A percentile compares a stretch with the other conserved stretches of the same genome.
Evolutionary conservation across 2,113 vertebrate species (phyloP).

Genomic region (Polyodon spathula): DNA sequence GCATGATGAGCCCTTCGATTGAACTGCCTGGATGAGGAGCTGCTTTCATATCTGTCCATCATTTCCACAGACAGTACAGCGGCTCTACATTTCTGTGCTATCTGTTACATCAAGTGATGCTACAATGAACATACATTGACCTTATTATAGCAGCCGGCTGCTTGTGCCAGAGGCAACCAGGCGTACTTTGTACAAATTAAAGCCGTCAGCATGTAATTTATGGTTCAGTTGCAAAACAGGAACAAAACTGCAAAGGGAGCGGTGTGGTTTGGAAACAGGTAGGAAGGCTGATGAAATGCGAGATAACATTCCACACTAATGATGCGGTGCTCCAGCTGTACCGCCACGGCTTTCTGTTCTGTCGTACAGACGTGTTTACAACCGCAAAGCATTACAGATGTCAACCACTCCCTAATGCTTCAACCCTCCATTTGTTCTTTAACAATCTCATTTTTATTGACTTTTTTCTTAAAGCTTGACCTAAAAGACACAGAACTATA

Average conservation of each 20-base stretch:
- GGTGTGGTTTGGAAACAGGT: slow-evolving; percentile 31
- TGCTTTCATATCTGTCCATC: slow-evolving; percentile 29
- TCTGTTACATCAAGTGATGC: slow-evolving; percentile 59
- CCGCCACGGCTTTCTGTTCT: slow-evolving; percentile 24
- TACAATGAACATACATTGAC: slow-evolving; percentile 74
- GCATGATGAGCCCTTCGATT: slow-evolving; percentile 52
- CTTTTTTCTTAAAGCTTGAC: too few species aligned
- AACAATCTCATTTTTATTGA: too few species aligned
- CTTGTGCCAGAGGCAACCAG: slow-evolving; percentile 56
- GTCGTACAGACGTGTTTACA: slow-evolving; percentile 32
- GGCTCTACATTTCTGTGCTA: slow-evolving; percentile 37
- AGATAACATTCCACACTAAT: slow-evolving; percentile 35
- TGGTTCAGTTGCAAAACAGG: slow-evolving; percentile 48
- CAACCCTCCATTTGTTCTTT: background rate
- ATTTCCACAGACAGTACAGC: slow-evolving; percentile 40
- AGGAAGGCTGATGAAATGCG: slow-evolving; percentile 36
- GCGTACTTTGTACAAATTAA: slow-evolving; percentile 64
- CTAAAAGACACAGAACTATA: too few species aligned
- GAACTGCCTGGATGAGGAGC: slow-evolving; percentile 34
- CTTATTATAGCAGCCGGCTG: slow-evolving; percentile 68
- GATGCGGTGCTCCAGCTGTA: slow-evolving; percentile 31
- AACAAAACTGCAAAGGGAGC: slow-evolving; percentile 28
- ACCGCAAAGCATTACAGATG: slow-evolving; percentile 35
- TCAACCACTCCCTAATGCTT: background rate
- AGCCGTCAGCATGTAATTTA: slow-evolving; percentile 68